Percentiles rank a stretch among this genome's conserved stretches.
These are phyloP conservation scores for Eupithecia tripunctaria DNA, from an alignment of 2,888 invertebrate genomes.

Conservation along the genomic window DNA sequence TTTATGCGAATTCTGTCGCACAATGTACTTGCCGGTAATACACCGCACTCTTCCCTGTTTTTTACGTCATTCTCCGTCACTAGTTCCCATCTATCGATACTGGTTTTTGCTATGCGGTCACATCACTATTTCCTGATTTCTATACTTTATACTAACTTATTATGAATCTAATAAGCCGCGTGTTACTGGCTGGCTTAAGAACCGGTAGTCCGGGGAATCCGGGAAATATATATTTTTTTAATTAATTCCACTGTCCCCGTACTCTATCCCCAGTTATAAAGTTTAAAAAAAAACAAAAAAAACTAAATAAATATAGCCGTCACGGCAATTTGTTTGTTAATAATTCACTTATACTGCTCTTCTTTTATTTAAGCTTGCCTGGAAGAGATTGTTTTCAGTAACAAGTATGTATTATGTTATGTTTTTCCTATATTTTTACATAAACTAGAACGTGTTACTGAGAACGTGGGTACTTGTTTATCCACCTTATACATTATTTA, in stretches of 20 bases:
- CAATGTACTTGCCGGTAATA: conserved; percentile 38
- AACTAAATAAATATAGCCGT: no score
- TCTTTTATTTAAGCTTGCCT: neutral
- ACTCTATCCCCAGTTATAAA: no score
- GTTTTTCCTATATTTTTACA: neutral
- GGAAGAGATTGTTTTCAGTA: neutral
- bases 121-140: conserved; percentile 56
- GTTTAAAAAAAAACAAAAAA: no score
- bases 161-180: conserved; percentile 2
- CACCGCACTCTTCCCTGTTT: conserved; percentile 58
- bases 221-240: no score
- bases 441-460: no score
- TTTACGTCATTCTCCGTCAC: conserved; percentile 59
- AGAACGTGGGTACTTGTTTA: no score
- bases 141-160: conserved; percentile 39
- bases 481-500: no score
- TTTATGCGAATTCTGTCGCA: conserved; percentile 26
- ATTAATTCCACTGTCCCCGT: no score
- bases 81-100: conserved; percentile 60
- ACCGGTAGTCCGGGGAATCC: no score
- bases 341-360: no score
- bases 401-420: neutral
- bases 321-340: no score
- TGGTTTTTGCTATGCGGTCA: conserved; percentile 49
- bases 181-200: neutral